phyloP scores from a whole-genome alignment of 2,888 invertebrate species.

The Phragmatobia fuliginosa region DNA sequence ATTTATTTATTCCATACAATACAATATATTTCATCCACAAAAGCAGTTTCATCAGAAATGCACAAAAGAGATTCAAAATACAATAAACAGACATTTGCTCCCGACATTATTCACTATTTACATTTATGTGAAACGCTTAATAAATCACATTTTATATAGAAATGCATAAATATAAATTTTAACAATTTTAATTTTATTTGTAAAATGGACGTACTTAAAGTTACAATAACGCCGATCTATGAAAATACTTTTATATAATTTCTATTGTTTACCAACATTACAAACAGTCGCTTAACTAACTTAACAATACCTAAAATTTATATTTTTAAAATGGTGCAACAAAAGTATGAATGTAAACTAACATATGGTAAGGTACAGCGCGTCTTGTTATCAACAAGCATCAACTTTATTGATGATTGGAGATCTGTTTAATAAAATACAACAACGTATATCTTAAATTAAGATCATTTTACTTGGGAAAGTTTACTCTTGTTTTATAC shows the following conservation, averaged over 20 bases:
- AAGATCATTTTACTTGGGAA: slow-evolving; percentile 29
- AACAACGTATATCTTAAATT: slow-evolving; percentile 41
- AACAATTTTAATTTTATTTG: slow-evolving; percentile 65
- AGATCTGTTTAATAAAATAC: slow-evolving; percentile 50
- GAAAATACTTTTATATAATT: slow-evolving; percentile 72
- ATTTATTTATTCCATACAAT: slow-evolving; percentile 73
- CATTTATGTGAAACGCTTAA: slow-evolving; percentile 64
- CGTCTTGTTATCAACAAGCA: slow-evolving; percentile 47
- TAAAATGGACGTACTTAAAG: slow-evolving; percentile 80
- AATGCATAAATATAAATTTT: slow-evolving; percentile 71
- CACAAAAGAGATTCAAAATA: slow-evolving; percentile 81
- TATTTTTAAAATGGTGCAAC: slow-evolving; percentile 53
- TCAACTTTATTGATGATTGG: slow-evolving; percentile 55
- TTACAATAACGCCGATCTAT: slow-evolving; percentile 65
- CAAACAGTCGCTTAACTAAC: slow-evolving; percentile 78
- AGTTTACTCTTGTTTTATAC: slow-evolving; percentile 32
- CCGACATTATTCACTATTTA: slow-evolving; percentile 71
- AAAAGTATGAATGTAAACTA: slow-evolving; percentile 57
- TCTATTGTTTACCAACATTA: slow-evolving; percentile 68
- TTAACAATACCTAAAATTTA: slow-evolving; percentile 69
- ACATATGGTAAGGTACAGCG: slow-evolving; percentile 59
- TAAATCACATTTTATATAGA: slow-evolving; percentile 70
- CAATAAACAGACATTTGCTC: slow-evolving; percentile 74
- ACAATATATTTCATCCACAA: slow-evolving; percentile 79
- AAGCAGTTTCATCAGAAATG: slow-evolving; percentile 80